Conservation (phyloP, 92 coral and sea anemone species). For the Paramuricea clavata region DNA sequence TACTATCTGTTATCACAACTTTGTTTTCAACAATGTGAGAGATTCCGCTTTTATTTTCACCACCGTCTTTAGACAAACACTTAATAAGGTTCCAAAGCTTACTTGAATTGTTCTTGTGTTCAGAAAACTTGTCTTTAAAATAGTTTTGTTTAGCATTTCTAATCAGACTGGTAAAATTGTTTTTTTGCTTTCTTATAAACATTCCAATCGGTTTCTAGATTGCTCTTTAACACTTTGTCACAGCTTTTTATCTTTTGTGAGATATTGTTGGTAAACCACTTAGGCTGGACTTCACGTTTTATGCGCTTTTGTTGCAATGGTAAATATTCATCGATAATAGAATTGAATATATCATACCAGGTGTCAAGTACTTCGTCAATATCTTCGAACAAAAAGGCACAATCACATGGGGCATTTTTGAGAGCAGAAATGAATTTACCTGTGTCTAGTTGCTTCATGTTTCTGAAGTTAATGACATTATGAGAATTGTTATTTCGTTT, state of each 20-base stretch:
- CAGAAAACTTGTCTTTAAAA: slow-evolving; percentile 13
- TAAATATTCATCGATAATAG: slow-evolving; percentile 3
- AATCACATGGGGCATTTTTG: slow-evolving; percentile 23
- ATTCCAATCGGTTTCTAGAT: slow-evolving; percentile 47
- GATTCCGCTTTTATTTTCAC: slow-evolving; percentile 12
- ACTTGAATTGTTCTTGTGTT: slow-evolving; percentile 58
- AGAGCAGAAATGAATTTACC: slow-evolving; percentile 14
- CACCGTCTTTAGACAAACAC: slow-evolving; percentile 37
- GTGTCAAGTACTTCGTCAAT: slow-evolving; percentile 3
- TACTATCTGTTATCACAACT: slow-evolving; percentile 30
- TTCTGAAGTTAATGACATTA: neutral
- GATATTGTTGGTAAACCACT: neutral
- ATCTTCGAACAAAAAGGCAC: slow-evolving; percentile 18
- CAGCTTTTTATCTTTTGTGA: neutral
- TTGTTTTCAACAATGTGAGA: slow-evolving; percentile 14
- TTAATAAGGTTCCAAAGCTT: slow-evolving; percentile 75
- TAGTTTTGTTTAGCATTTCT: slow-evolving; percentile 49
- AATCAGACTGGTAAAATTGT: slow-evolving; percentile 55
- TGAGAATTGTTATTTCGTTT: too few relatives aligned
- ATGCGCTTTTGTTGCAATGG: slow-evolving; percentile 31
- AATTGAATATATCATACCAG: neutral
- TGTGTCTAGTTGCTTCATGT: slow-evolving; percentile 9
- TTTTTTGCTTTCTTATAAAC: slow-evolving; percentile 42
- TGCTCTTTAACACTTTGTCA: neutral
- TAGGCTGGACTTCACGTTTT: neutral